Evolutionary conservation across 2,797 vertebrate species (phyloP), one percentile per base, ranked within the genome.

Genomic region (Bradypus variegatus): DNA sequence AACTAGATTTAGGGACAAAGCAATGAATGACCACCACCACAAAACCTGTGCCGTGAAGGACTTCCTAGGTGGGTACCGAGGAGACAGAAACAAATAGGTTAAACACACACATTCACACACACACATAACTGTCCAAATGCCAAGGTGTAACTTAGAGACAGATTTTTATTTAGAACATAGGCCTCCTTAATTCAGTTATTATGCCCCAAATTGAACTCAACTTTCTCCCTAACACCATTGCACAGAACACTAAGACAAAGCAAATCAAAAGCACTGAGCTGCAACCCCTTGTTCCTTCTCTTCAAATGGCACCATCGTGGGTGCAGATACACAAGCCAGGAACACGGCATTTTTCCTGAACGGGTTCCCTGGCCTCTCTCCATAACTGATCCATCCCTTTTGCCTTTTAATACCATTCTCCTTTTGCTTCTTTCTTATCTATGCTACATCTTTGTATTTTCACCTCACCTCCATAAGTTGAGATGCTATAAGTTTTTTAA

Each of bases 311-410:
- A 11, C 12, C 53, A 1, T 31, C 8, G 12, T 21, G n/a, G 41
- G 25, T 21, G 4, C 3, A 67, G 45, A 48, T 6, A 4, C 19
- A 8, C 8, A 29, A 0, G 1, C 21, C 7, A 79, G 55, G 12
- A 6, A 41, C 0, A 3, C n/a, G 65, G 8, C 76, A 21, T 58
- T 29, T 70, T 58, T 58, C 72, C 16, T 50, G 13, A 33, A 72
- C 64, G 55, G 29, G 10, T 72, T 36, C 27, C 11, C 41, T 62
- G 65, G n/a, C 41, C 36, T 27, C 15, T 79, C 3, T 6, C 41
- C 64, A 13, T 3, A 9, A 10, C 10, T 23, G 3, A 29, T 15
- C 36, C 41, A 12, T 29, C 64, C 38, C 25, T 33, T 18, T 8
- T 23, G 29, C 3, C 18, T 45, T 25, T 21, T 18, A 36, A 33